A percentile compares a stretch with the other conserved stretches of the same genome.
phyloP scores from a whole-genome alignment of 2,888 invertebrate genomes.

The Geotrupes spiniger region DNA sequence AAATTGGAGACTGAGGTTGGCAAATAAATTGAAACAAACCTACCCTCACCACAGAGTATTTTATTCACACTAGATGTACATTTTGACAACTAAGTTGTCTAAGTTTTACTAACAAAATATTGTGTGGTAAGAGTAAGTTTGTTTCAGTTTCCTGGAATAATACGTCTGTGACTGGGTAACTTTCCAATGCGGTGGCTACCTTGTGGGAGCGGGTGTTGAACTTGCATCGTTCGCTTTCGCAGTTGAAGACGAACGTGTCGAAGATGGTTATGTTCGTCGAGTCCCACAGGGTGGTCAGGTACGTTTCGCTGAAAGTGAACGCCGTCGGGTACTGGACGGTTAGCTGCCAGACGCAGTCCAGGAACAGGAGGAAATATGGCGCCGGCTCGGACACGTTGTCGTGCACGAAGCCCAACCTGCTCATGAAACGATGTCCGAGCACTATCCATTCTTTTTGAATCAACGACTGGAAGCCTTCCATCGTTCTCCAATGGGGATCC shows the following conservation, averaged over 20 bases:
- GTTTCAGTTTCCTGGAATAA: too few relatives aligned
- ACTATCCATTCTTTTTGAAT: slow-evolving; percentile 95
- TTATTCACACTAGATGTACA: too few relatives aligned
- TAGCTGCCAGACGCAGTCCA: slow-evolving; percentile 94
- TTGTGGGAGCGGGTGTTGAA: slow-evolving; percentile 46
- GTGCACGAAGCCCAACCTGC: slow-evolving; percentile 66
- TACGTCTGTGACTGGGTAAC: too few relatives aligned
- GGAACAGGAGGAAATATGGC: slow-evolving; percentile 85
- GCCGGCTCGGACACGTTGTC: slow-evolving; percentile 65
- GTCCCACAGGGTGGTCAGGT: slow-evolving; percentile 91
- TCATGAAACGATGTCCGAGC: slow-evolving; percentile 74
- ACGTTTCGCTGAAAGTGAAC: slow-evolving; percentile 91
- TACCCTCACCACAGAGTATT: too few relatives aligned
- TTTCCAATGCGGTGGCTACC: background rate
- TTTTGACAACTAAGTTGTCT: too few relatives aligned
- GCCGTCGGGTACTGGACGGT: slow-evolving; percentile 81
- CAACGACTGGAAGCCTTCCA: slow-evolving; percentile 84
- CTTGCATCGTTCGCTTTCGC: slow-evolving; percentile 69
- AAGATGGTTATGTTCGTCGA: slow-evolving; percentile 83
- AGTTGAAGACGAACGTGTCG: slow-evolving; percentile 91
- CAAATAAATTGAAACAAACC: too few relatives aligned
- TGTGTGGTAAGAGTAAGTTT: too few relatives aligned
- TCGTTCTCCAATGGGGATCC: slow-evolving; percentile 79
- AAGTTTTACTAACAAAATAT: too few relatives aligned
- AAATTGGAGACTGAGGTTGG: too few relatives aligned